Evolutionary conservation across 2,113 vertebrate genomes (phyloP), one percentile per base, ranked within the genome.

Genomic region (Scytalopus superciliaris): DNA sequence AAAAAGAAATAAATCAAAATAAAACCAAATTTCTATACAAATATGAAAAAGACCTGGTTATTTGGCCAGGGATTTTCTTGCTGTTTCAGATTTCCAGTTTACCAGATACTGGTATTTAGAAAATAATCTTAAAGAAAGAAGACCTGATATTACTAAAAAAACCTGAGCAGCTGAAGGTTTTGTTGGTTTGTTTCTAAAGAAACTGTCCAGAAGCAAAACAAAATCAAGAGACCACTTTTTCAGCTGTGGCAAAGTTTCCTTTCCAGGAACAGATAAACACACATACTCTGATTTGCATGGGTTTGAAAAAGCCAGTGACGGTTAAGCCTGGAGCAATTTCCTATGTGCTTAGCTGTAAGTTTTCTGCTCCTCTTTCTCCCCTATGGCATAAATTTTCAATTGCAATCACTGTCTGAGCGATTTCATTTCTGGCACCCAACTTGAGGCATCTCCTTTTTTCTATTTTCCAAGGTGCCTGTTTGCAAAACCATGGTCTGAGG

Each of bases 21-120:
- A 44, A 91, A 74, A 75, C 45, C 35, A 27, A 85, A 87, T 66
- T 91, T 21, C 45, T 84, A 84, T 23, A 89, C 52, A 95, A 93
- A 94, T 91, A 96, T 52, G 45, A 87, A 93, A 94, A 85, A 85
- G 44, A 90, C 37, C 5, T 88, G 25, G 44, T 55, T 95, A 89
- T 96, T 93, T 96, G 86, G 55, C 49, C 31, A 30, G 12, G 49
- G 60, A 87, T 87, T 94, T 94, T 74, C 55, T 69, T 87, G 50
- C 45, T 77, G 31, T 50, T 91, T 89, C 84, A 91, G 72, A 86
- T 69, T 84, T 82, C 40, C 31, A 63, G 19, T 59, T 62, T 60
- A 60, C 56, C 47, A 88, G 57, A 72, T 19, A n/a, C 30, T 70
- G 59, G 33, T 72, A 92, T 88, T 94, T 81, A 79, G 42, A 95